These are phyloP conservation scores for Forbesichthys agassizii DNA, from an alignment of 2,113 vertebrate species.

Conservation along the genomic window DNA sequence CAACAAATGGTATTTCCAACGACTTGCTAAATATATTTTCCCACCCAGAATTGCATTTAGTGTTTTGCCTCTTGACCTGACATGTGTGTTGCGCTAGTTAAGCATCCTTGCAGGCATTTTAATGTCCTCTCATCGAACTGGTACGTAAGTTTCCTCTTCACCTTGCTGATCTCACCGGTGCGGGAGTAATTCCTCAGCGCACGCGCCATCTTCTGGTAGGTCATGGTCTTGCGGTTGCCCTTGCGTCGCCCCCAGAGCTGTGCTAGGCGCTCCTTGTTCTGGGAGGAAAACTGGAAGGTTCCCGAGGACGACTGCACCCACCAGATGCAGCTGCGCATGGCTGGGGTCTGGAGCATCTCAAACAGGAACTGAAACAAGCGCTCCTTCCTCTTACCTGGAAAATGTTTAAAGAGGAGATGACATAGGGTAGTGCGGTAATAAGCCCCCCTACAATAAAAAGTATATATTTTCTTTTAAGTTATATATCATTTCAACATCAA, in stretches of 20 bases:
- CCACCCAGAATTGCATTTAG: not conserved
- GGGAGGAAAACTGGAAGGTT: conserved; percentile 82
- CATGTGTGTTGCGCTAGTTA: not conserved
- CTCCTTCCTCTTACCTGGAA: conserved; percentile 78
- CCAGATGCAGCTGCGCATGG: conserved; percentile 82
- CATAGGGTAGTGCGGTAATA: not conserved
- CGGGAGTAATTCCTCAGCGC: conserved; percentile 80
- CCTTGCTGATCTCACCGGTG: conserved; percentile 80
- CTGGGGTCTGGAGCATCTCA: conserved; percentile 80
- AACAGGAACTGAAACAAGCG: conserved; percentile 83
- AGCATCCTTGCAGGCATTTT: conserved; percentile 64
- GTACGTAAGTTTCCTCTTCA: conserved; percentile 82
- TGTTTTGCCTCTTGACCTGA: not conserved
- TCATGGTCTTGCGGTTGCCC: conserved; percentile 84
- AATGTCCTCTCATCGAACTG: conserved; percentile 76
- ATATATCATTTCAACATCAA: no score
- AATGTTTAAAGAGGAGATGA: conserved; percentile 28
- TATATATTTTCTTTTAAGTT: no score
- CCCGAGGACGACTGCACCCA: conserved; percentile 79
- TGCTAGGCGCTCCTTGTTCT: conserved; percentile 81
- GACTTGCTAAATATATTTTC: not conserved
- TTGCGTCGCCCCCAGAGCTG: conserved; percentile 80
- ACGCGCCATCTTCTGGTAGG: conserved; percentile 83
- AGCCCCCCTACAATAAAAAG: no score
- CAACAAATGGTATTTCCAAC: not conserved